Conservation (phyloP, 2,888 invertebrate genomes). For the Odontocerum albicorne region DNA sequence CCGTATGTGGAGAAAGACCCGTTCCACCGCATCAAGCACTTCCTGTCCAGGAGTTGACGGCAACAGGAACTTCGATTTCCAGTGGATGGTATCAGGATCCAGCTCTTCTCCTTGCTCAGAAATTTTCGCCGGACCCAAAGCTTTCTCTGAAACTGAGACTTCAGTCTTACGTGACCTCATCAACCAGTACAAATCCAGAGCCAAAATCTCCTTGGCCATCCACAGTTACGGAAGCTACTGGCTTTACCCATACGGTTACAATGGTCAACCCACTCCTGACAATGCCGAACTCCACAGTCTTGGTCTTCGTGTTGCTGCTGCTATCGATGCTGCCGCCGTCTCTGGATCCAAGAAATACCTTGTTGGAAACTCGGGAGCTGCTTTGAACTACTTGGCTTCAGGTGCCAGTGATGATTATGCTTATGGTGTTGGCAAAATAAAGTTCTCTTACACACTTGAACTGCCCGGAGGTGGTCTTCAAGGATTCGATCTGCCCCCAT, state of each 20-base stretch:
- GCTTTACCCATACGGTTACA: conserved; percentile 70
- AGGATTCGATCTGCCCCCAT: conserved; percentile 61
- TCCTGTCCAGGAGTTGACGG: conserved; percentile 71
- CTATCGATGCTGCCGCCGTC: conserved; percentile 45
- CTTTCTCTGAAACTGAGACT: conserved; percentile 71
- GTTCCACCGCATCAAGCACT: conserved; percentile 48
- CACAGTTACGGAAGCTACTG: conserved; percentile 75
- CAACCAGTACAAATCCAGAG: conserved; percentile 48
- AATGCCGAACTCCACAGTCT: conserved; percentile 51
- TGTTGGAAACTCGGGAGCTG: conserved; percentile 57
- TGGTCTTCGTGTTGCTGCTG: conserved; percentile 48
- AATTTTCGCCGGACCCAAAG: conserved; percentile 59
- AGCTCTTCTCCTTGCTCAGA: conserved; percentile 59
- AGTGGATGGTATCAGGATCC: conserved; percentile 67
- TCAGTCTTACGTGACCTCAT: conserved; percentile 57
- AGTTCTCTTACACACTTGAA: conserved; percentile 65
- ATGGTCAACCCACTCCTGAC: conserved; percentile 53
- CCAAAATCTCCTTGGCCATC: conserved; percentile 68
- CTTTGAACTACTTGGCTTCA: conserved; percentile 57
- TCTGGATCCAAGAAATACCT: conserved; percentile 50
- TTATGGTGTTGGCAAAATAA: conserved; percentile 56
- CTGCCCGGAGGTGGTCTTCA: conserved; percentile 57
- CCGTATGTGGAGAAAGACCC: conserved; percentile 71
- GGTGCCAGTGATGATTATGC: conserved; percentile 71
- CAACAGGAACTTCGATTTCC: conserved; percentile 73